Conservation (phyloP, 2,113 vertebrate species). For the Hypomesus transpacificus region DNA sequence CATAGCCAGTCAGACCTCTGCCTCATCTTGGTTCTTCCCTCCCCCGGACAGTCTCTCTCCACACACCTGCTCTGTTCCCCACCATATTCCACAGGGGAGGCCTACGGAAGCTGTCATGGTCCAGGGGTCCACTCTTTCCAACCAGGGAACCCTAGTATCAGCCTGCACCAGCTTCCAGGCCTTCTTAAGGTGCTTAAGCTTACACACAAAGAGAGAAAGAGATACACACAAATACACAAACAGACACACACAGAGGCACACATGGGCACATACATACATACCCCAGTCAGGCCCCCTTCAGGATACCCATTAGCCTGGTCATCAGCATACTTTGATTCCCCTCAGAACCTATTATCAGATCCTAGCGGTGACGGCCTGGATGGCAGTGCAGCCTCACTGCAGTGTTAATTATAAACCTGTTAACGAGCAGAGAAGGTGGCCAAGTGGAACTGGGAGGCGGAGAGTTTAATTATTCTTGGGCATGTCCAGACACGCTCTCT, state of each 20-base stretch:
- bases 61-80: conserved; percentile 40
- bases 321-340: conserved; percentile 45
- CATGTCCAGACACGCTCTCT: neutral
- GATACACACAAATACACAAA: too few species aligned
- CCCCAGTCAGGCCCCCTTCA: too few species aligned
- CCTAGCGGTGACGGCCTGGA: conserved; percentile 40
- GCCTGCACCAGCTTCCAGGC: conserved; percentile 51
- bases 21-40: neutral
- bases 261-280: neutral
- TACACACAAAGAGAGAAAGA: too few species aligned
- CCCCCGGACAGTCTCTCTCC: neutral
- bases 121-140: conserved; percentile 56
- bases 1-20: conserved; percentile 33
- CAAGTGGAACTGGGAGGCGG: conserved; percentile 37
- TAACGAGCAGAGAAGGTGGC: conserved; percentile 54
- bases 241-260: too few species aligned
- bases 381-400: conserved; percentile 50
- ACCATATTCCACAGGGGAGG: conserved; percentile 47
- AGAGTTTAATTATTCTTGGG: conserved; percentile 58
- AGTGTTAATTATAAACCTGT: conserved; percentile 60
- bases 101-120: conserved; percentile 47
- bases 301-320: conserved; percentile 48
- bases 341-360: conserved; percentile 44
- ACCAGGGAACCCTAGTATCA: conserved; percentile 63
- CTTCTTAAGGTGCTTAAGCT: too few species aligned